These are phyloP conservation scores for Halisarca cf. caerulea DNA, from an alignment of 37 sponge, comb jelly and placozoan genomes.

Conservation along the genomic window DNA sequence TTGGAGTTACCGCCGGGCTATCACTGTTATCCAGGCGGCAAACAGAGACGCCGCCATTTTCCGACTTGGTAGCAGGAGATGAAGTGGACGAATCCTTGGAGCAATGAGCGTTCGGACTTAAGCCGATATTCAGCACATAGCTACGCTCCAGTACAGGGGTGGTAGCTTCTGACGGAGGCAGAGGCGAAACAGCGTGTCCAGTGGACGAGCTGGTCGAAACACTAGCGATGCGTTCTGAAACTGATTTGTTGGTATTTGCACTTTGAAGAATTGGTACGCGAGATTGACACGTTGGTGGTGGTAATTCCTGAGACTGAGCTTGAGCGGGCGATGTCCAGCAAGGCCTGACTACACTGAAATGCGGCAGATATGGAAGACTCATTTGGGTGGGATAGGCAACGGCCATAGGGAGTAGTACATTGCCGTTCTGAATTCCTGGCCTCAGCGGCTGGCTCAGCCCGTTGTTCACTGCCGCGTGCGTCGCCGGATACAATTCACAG, in stretches of 20 bases:
- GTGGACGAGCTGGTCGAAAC: neutral
- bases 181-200: neutral
- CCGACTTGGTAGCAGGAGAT: neutral
- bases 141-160: neutral
- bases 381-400: slow-evolving; percentile 7
- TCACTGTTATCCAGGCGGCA: neutral
- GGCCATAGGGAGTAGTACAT: slow-evolving; percentile 7
- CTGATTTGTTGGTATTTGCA: neutral
- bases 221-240: neutral
- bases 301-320: too few relatives aligned
- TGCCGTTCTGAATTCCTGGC: neutral
- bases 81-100: neutral
- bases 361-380: neutral
- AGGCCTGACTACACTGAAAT: neutral
- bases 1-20: neutral
- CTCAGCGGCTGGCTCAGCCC: neutral
- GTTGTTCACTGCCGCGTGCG: neutral
- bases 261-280: too few relatives aligned
- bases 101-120: neutral
- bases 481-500: neutral
- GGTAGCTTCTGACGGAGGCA: neutral
- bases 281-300: neutral
- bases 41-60: neutral
- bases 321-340: slow-evolving; percentile 1
- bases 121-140: neutral